Evolutionary conservation across 2,113 vertebrate species (phyloP).

Genomic region (Penelope pileata): DNA sequence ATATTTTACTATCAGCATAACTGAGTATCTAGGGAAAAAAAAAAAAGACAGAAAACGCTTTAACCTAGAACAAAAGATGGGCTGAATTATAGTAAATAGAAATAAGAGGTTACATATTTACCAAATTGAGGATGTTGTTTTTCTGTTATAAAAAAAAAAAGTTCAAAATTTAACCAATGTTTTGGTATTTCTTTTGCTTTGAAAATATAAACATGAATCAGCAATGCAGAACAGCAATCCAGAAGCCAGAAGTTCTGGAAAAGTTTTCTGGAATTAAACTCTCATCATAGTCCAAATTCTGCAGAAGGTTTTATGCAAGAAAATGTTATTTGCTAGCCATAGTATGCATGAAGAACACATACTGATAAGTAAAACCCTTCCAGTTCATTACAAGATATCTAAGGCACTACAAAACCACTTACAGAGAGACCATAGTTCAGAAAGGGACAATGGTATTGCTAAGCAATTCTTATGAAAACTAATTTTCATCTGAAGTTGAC

Average conservation of each 20-base stretch:
- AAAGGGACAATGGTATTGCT: background rate
- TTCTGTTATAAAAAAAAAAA: background rate
- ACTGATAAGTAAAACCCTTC: background rate
- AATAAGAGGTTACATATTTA: background rate
- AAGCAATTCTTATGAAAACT: background rate
- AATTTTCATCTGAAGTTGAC: background rate
- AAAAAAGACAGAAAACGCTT: background rate
- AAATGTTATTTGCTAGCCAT: background rate
- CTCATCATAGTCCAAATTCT: background rate
- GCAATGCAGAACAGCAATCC: background rate
- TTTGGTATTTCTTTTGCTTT: background rate
- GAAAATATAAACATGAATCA: background rate
- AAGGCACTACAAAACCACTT: conserved; percentile 3
- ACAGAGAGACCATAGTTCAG: background rate
- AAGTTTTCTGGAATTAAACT: background rate
- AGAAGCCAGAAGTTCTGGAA: background rate
- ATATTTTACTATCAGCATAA: background rate
- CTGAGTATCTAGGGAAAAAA: no score
- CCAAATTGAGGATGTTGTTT: background rate
- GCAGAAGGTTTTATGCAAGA: background rate
- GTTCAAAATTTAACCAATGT: background rate
- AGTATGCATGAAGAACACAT: background rate
- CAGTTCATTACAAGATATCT: conserved; percentile 27
- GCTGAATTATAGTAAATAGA: background rate
- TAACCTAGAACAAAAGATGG: background rate